phyloP scores from a whole-genome alignment of 92 coral and sea anemone genomes.

The Umimayanthus chanpuru region DNA sequence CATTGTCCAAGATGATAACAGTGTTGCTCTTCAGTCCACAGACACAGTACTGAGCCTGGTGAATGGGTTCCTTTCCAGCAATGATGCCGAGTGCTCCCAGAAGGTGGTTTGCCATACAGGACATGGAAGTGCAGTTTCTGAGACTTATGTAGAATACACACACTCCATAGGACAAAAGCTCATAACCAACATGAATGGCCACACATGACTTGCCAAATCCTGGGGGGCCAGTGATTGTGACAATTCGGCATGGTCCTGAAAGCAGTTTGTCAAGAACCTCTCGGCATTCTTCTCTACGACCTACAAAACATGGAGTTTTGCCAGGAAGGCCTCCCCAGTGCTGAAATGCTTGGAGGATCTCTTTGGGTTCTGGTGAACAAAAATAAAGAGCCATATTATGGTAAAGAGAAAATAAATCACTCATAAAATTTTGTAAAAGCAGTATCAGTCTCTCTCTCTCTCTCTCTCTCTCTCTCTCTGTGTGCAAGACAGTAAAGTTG shows the following conservation, averaged over 20 bases:
- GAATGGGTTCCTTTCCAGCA: conserved; percentile 76
- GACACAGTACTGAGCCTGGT: conserved; percentile 80
- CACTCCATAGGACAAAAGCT: conserved; percentile 65
- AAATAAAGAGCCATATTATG: background rate
- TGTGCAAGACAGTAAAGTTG: no score
- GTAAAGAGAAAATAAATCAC: background rate
- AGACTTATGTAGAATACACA: conserved; percentile 80
- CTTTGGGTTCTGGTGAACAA: conserved; percentile 54
- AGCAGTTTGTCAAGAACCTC: conserved; percentile 67
- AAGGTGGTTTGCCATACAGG: conserved; percentile 85
- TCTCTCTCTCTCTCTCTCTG: no score
- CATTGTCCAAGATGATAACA: conserved; percentile 91
- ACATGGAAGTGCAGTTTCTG: conserved; percentile 75
- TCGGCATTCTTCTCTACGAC: conserved; percentile 78
- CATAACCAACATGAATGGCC: conserved; percentile 91
- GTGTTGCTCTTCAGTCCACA: conserved; percentile 60
- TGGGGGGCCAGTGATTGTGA: conserved; percentile 90
- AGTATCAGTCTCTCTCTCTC: no score
- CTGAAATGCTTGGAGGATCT: conserved; percentile 61
- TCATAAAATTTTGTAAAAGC: no score
- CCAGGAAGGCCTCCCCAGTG: conserved; percentile 91
- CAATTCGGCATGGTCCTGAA: conserved; percentile 70
- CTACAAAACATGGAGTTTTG: conserved; percentile 83
- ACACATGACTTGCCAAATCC: conserved; percentile 96
- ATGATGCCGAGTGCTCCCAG: conserved; percentile 87